These are phyloP conservation scores for Perca flavescens DNA, from an alignment of 2,113 vertebrate genomes.

Conservation along the genomic window DNA sequence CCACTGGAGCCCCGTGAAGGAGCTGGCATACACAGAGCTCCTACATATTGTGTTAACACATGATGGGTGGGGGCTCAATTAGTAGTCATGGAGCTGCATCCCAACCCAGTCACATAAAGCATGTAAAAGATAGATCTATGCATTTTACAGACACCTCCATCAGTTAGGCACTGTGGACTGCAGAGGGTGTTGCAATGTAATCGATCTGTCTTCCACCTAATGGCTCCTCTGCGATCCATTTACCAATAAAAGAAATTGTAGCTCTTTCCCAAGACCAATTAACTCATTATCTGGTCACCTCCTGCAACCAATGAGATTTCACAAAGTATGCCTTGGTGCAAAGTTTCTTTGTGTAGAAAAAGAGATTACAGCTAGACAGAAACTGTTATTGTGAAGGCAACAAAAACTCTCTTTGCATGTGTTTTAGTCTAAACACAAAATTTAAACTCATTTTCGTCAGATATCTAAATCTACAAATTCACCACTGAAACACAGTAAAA, in stretches of 20 bases:
- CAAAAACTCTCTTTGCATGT: not conserved
- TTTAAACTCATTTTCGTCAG: not conserved
- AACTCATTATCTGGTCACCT: constrained; percentile 48
- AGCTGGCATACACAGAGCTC: not conserved
- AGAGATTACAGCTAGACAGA: not conserved
- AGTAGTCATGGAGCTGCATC: constrained; percentile 15
- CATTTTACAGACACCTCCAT: constrained; percentile 45
- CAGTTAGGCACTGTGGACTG: constrained; percentile 21
- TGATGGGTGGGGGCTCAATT: not conserved
- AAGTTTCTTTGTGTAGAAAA: constrained; percentile 13
- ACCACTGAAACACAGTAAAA: not conserved
- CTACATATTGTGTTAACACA: constrained; percentile 7
- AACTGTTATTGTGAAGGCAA: not conserved
- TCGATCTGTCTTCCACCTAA: constrained; percentile 36
- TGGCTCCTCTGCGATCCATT: constrained; percentile 46
- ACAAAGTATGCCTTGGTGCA: constrained; percentile 13
- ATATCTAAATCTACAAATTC: not conserved
- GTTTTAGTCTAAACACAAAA: not conserved
- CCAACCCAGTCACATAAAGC: constrained; percentile 15
- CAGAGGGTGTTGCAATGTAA: constrained; percentile 29
- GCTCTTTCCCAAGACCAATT: constrained; percentile 43
- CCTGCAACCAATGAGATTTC: constrained; percentile 37
- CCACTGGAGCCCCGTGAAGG: constrained; percentile 11
- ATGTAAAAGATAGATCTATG: constrained; percentile 36
- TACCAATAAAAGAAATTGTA: constrained; percentile 50